Evolutionary conservation across 30 jellyfish, hydroid and myxozoan species (phyloP), one percentile per base, ranked within the genome.

Genomic region (Catostylus mosaicus): DNA sequence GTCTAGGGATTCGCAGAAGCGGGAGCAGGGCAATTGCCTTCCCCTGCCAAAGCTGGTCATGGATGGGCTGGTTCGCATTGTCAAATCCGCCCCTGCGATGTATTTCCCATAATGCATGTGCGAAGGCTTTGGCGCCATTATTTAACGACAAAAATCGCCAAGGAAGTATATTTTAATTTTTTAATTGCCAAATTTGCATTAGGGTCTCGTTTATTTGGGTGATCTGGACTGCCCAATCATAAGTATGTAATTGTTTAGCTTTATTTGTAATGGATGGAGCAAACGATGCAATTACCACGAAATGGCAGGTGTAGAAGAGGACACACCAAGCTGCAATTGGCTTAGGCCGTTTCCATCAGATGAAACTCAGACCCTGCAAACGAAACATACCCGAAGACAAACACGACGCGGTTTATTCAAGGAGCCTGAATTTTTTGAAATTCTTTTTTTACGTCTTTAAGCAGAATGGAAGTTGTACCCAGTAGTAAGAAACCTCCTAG

Each of bases 401-500:
- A n/a, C n/a, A n/a, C n/a, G n/a, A n/a, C n/a, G n/a, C n/a, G n/a
- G n/a, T 5, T 14, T 14, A 40, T 40, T 40, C 14, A 40, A 5
- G 11, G 11, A 14, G 54, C 54, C 54, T 48, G 14, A 9, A 16
- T 27, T 16, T 3, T 16, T 6, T 16, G 9, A 10, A 59, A 59
- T 19, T 59, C 40, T n/a, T 7, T 6, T 27, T 7, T 23, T n/a
- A 1, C 9, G 8, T 3, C 66, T 5, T 3, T 24, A 47, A 50
- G 33, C n/a, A n/a, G 27, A 54, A 72, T 72, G 70, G 70, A 72
- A 1, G 50, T 60, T 18, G 10, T 60, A 8, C 11, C 67, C 1
- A 33, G 59, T 29, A 59, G 48, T 0, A 76, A 37, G 23, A 76
- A 34, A 51, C 88, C 88, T 26, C 88, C 88, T 10, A 54, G 70